Evolutionary conservation across 2,113 vertebrate genomes (phyloP).

Genomic region (Pteronura brasiliensis): DNA sequence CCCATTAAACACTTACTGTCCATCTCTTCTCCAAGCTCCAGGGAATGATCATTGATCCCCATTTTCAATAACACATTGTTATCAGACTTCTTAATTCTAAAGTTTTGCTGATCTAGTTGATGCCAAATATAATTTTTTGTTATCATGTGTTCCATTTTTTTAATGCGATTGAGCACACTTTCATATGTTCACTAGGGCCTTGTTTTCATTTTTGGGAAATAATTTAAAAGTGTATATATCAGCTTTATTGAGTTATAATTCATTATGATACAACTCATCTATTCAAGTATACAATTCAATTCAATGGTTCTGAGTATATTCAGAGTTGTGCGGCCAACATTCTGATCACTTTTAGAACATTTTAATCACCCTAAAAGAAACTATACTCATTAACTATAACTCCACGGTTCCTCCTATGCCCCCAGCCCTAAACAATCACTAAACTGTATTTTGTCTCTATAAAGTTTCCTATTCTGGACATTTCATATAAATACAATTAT

Average conservation of each 20-base stretch:
- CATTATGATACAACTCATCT: not conserved
- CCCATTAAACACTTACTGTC: not conserved
- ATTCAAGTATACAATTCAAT: not conserved
- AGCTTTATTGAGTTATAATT: not conserved
- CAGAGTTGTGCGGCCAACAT: not conserved
- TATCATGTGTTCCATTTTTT: not conserved
- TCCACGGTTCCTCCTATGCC: not conserved
- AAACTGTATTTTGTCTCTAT: not conserved
- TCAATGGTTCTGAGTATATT: not conserved
- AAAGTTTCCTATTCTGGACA: not conserved
- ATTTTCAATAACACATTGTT: not conserved
- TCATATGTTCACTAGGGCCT: not conserved
- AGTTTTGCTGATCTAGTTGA: not conserved
- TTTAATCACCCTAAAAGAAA: not conserved
- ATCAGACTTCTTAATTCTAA: not conserved
- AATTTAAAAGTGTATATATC: not conserved
- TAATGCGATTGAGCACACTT: not conserved
- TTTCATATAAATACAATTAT: not conserved
- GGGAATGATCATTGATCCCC: not conserved
- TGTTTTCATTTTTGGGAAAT: not conserved
- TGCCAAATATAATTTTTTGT: not conserved
- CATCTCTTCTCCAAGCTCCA: not conserved
- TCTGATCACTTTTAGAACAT: not conserved
- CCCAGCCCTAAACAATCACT: not conserved
- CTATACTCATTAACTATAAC: not conserved